Conservation (phyloP, 2,113 vertebrate species). For the Lepidothrix coronata region DNA sequence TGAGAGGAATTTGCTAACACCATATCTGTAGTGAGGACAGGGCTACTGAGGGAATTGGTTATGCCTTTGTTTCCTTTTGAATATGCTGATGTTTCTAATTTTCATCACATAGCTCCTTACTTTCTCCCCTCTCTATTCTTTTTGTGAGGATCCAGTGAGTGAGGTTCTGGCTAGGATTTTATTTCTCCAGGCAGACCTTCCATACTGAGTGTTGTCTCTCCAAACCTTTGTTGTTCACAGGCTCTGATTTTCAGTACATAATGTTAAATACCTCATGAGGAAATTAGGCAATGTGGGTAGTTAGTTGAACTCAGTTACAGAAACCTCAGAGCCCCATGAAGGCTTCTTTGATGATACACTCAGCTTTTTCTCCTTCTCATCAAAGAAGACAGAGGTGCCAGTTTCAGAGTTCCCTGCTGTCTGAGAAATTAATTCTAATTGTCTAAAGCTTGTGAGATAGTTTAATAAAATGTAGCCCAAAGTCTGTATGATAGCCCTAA, state of each 20-base stretch:
- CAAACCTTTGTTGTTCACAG: slow-evolving; percentile 34
- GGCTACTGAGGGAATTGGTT: not conserved
- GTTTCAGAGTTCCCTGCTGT: not conserved
- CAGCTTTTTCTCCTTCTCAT: not conserved
- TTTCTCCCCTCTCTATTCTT: slow-evolving; percentile 30
- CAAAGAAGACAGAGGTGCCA: not conserved
- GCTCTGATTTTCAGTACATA: not conserved
- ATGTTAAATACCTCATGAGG: slow-evolving; percentile 13
- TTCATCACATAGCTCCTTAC: not conserved
- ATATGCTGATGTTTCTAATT: slow-evolving; percentile 1
- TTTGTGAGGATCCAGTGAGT: not conserved
- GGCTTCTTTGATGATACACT: not conserved
- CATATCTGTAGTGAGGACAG: not conserved
- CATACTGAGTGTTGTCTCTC: slow-evolving; percentile 20
- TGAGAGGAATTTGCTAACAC: not conserved
- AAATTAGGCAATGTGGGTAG: not conserved
- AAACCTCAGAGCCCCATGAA: not conserved
- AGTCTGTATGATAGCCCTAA: not conserved
- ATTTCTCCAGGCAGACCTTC: slow-evolving; percentile 23
- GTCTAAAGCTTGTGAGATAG: not conserved
- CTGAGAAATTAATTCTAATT: not conserved
- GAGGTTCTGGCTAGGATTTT: not conserved
- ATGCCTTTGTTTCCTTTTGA: not conserved
- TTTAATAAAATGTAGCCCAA: not conserved
- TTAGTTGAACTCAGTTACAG: not conserved